Conservation (phyloP, 2,113 vertebrate species). For the Passer montanus region DNA sequence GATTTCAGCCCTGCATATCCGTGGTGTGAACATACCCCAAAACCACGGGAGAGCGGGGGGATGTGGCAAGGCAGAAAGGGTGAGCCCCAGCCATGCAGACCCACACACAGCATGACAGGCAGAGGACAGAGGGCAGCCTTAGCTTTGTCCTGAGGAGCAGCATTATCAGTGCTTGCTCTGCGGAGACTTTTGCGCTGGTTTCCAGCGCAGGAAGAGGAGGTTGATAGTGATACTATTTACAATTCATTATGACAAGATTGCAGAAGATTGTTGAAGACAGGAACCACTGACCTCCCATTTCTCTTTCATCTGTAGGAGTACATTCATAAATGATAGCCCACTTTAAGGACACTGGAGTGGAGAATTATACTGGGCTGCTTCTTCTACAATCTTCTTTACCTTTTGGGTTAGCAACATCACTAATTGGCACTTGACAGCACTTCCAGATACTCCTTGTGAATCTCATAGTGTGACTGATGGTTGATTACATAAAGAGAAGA, state of each 20-base stretch:
- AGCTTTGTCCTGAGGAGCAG: background rate
- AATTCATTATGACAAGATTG: slow-evolving; percentile 63
- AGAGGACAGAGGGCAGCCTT: background rate
- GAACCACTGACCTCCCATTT: slow-evolving; percentile 57
- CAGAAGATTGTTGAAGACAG: slow-evolving; percentile 61
- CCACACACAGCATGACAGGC: accelerated
- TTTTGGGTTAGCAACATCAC: slow-evolving; percentile 65
- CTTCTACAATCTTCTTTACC: slow-evolving; percentile 62
- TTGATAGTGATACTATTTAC: slow-evolving; percentile 50
- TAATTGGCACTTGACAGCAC: slow-evolving; percentile 70
- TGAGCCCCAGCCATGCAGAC: background rate
- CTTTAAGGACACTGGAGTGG: slow-evolving; percentile 61
- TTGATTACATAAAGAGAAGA: slow-evolving; percentile 57
- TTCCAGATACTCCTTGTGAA: slow-evolving; percentile 57
- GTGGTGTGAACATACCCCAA: accelerated
- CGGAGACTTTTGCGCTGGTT: background rate
- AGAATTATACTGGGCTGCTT: slow-evolving; percentile 54
- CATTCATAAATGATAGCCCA: slow-evolving; percentile 53
- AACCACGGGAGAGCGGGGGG: accelerated
- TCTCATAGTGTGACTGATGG: slow-evolving; percentile 34
- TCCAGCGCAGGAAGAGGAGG: background rate
- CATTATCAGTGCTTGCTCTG: background rate
- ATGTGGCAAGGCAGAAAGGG: background rate
- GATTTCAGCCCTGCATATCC: background rate
- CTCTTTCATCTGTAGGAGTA: slow-evolving; percentile 60